Conservation (phyloP, 1,140 invertebrate species). For the Diuraphis noxia region DNA sequence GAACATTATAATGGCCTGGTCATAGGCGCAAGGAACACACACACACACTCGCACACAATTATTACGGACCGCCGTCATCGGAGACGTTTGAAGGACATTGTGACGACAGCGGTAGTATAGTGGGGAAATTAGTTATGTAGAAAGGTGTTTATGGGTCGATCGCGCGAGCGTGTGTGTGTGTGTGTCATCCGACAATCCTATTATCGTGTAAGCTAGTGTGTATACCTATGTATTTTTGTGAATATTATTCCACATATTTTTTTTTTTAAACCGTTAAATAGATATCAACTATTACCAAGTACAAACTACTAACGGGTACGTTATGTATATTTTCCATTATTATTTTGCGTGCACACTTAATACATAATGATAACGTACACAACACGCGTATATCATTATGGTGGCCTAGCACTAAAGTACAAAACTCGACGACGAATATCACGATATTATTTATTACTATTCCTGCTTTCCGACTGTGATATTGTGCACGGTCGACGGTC, state of each 20-base stretch:
- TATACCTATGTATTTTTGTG: neutral
- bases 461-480: neutral
- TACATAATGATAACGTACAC: neutral
- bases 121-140: neutral
- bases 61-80: neutral
- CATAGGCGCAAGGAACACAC: neutral
- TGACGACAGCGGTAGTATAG: neutral
- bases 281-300: neutral
- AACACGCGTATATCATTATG: no score
- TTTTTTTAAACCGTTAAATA: neutral
- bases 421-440: neutral
- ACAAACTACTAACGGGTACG: neutral
- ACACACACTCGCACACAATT: neutral
- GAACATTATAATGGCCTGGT: neutral
- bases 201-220: neutral
- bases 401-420: neutral
- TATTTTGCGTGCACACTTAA: neutral
- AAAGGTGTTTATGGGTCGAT: conserved; percentile 1
- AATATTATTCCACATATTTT: neutral
- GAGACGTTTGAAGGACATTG: neutral
- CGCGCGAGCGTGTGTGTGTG: neutral
- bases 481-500: no score
- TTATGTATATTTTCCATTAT: neutral
- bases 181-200: neutral
- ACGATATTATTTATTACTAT: neutral